Evolutionary conservation across 2,113 vertebrate genomes (phyloP).

Genomic region (Perca schrenkii): DNA sequence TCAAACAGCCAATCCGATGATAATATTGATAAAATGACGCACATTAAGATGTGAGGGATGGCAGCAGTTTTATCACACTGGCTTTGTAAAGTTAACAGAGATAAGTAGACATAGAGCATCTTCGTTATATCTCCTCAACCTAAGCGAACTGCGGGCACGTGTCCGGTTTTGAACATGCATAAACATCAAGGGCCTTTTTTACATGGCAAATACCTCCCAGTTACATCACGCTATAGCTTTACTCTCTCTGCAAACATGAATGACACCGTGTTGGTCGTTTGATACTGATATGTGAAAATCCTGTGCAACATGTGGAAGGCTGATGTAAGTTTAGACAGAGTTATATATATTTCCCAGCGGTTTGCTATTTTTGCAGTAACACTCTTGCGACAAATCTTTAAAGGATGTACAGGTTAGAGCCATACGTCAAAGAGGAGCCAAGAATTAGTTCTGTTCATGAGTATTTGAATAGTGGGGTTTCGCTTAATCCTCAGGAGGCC

Average conservation of each 20-base stretch:
- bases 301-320: conserved; percentile 1
- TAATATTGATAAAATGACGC: not conserved
- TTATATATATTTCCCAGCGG: not conserved
- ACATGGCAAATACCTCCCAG: not conserved
- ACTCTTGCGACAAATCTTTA: conserved; percentile 18
- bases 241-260: conserved; percentile 29
- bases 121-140: not conserved
- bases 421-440: conserved; percentile 9
- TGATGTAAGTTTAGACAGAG: conserved; percentile 2
- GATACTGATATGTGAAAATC: not conserved
- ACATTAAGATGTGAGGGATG: not conserved
- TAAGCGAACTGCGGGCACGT: conserved; percentile 4
- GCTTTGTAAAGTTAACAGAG: not conserved
- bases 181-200: conserved; percentile 14
- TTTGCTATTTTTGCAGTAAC: not conserved
- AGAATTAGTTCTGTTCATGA: conserved; percentile 32
- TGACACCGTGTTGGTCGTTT: not conserved
- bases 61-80: not conserved
- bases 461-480: conserved; percentile 9
- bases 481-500: conserved; percentile 18
- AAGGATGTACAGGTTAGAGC: not conserved
- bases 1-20: not conserved
- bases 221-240: conserved; percentile 1
- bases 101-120: not conserved
- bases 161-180: conserved; percentile 10